Base-by-base conservation (phyloP, 2,888 invertebrate genomes). In the Drosophila meridionalis region DNA sequence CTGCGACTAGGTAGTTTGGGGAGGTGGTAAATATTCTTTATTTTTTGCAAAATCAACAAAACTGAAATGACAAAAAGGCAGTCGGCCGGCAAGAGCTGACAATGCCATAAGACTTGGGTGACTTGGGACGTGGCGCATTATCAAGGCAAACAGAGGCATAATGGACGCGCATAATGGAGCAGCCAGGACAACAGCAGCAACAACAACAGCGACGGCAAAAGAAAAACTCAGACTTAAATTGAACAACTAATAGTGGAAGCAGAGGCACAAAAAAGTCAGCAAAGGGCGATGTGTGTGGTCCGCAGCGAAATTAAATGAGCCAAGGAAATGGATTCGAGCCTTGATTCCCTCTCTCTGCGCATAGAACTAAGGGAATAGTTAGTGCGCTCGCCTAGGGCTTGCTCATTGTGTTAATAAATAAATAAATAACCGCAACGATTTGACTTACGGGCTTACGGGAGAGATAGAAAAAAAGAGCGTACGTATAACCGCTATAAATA, bases 61-160 rank as follows among this genome's bases (percentile, higher is more conserved):
- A 90, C 86, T 90, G 82, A 87, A 83, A 89, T 90, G 90, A 90
- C 90, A 87, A 79, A 87, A 86, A 83, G 82, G 75, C 80, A 80
- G 69, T 56, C 70, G 73, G 48, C 61, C 60, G 64, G 67, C 71
- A 66, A 55, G 76, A 73, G 77, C 85, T 79, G 84, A 74, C 80
- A 78, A 76, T 71, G 64, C 60, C 69, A 73, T 42, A 62, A 65
- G 63, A 57, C 62, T 11, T 2, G 55, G 34, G 20, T 20, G 50
- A 50, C 40, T 64, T 36, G 38, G 69, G 47, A 78, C 76, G 69
- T 73, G 81, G 73, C 74, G 76, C 89, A 85, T 89, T 85, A 87
- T 76, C 84, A 84, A 79, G 83, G 82, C 88, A 85, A 85, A 89
- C 85, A 85, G 83, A 73, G 87, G 82, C 85, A 84, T 89, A 89